Conservation (phyloP, 2,888 invertebrate species). For the Frankliniella intonsa region DNA sequence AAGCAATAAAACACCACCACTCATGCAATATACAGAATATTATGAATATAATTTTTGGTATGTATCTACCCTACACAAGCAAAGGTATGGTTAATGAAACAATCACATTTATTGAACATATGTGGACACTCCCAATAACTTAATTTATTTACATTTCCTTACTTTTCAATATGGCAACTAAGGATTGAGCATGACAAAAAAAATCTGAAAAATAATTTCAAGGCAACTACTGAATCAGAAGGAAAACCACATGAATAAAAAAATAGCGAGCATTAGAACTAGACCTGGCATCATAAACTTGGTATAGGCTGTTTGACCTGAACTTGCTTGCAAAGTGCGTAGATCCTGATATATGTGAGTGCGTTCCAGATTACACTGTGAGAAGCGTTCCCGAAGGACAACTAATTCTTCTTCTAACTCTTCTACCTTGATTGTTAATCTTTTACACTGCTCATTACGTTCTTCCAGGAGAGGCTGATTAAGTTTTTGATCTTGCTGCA, state of each 20-base stretch:
- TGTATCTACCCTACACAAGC: slow-evolving; percentile 10
- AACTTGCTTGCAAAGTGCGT: slow-evolving; percentile 45
- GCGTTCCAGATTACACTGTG: slow-evolving; percentile 59
- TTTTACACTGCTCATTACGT: slow-evolving; percentile 11
- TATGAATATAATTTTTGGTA: slow-evolving; percentile 27
- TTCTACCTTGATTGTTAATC: slow-evolving; percentile 47
- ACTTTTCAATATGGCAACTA: slow-evolving; percentile 23
- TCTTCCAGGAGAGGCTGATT: background rate
- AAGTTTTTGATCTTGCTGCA: background rate
- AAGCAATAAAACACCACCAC: slow-evolving; percentile 16
- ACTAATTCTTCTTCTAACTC: slow-evolving; percentile 69
- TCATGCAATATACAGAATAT: slow-evolving; percentile 23
- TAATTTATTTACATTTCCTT: slow-evolving; percentile 17
- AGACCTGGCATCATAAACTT: slow-evolving; percentile 4
- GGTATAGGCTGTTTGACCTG: background rate
- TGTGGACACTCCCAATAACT: slow-evolving; percentile 14
- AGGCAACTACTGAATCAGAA: background rate
- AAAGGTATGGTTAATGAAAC: slow-evolving; percentile 5
- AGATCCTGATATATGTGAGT: slow-evolving; percentile 58
- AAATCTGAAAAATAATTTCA: slow-evolving; percentile 1
- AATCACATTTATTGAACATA: slow-evolving; percentile 22
- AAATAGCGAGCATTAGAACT: background rate
- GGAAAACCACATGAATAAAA: background rate
- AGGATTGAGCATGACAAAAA: slow-evolving; percentile 18
- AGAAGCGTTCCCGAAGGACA: slow-evolving; percentile 67